Percentiles rank a stretch among this genome's conserved stretches.
phyloP scores from a whole-genome alignment of 2,888 invertebrate species.

The Athalia circularis region DNA sequence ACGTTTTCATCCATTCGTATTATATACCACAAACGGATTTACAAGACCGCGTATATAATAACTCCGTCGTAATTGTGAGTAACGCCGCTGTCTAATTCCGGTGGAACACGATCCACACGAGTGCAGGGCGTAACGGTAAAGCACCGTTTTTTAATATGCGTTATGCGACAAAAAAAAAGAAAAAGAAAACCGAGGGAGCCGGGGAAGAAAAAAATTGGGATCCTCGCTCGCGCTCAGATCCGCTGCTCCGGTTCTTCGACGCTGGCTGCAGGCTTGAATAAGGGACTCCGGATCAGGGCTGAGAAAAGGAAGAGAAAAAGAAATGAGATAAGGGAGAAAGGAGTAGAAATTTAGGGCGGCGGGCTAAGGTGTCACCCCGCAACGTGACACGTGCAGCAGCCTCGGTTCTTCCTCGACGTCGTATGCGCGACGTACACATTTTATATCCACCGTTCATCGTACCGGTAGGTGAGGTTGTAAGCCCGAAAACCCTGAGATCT shows the following conservation, averaged over 20 bases:
- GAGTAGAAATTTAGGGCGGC: not conserved
- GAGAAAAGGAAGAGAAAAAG: not conserved
- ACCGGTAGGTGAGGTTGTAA: conserved; percentile 17
- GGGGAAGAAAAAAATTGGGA: conserved; percentile 24
- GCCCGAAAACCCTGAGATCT: not conserved
- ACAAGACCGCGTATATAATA: not conserved
- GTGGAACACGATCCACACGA: conserved; percentile 19
- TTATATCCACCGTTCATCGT: conserved; percentile 20
- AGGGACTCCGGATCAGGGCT: not conserved
- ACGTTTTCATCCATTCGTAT: not conserved
- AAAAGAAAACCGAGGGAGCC: conserved; percentile 2
- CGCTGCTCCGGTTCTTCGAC: no score
- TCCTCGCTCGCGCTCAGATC: not conserved
- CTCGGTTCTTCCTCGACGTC: not conserved
- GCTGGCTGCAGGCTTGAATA: not conserved
- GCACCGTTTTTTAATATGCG: conserved; percentile 34
- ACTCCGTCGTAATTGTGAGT: conserved; percentile 19
- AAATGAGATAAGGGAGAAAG: conserved; percentile 9
- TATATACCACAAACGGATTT: no score
- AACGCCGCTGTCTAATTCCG: conserved; percentile 4
- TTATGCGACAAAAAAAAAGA: not conserved
- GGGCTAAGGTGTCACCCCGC: conserved; percentile 49
- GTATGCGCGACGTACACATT: not conserved
- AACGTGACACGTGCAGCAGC: conserved; percentile 50
- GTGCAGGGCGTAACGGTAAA: conserved; percentile 11